A percentile compares a stretch with the other conserved stretches of the same genome.
These are phyloP conservation scores for Oscheius sp. DNA, from an alignment of 2,888 invertebrate genomes.

Conservation along the genomic window DNA sequence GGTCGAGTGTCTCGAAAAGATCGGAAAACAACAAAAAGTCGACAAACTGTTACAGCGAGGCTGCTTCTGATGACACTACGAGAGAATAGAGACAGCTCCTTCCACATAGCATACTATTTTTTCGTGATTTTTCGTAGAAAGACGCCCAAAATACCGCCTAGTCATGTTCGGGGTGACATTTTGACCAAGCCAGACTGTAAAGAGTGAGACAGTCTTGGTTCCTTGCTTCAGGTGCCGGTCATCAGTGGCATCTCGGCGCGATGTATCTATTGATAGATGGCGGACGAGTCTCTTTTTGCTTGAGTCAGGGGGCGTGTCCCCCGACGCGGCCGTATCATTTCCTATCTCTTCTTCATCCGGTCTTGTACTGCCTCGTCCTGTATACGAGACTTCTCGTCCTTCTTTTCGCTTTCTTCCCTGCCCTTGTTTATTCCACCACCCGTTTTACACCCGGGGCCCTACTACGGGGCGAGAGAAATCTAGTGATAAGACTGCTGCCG, in stretches of 20 bases:
- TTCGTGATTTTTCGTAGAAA: neutral
- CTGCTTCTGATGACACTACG: neutral
- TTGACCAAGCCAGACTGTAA: no score
- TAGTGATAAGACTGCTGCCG: slow-evolving; percentile 16
- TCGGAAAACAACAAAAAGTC: neutral
- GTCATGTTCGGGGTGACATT: no score
- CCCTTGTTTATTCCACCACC: slow-evolving; percentile 1
- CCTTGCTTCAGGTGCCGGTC: no score
- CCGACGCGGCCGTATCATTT: slow-evolving; percentile 25
- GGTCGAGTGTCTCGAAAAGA: neutral
- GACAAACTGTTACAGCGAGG: no score
- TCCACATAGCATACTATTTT: neutral
- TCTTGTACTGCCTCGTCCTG: slow-evolving; percentile 9
- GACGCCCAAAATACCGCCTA: no score
- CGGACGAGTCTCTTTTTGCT: slow-evolving; percentile 31
- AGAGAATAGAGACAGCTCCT: neutral
- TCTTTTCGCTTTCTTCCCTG: slow-evolving; percentile 13
- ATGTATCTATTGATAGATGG: slow-evolving; percentile 31
- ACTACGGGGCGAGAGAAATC: slow-evolving; percentile 1
- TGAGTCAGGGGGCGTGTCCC: slow-evolving; percentile 29
- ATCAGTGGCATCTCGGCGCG: slow-evolving; percentile 12
- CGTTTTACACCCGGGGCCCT: neutral
- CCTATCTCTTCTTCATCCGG: slow-evolving; percentile 31
- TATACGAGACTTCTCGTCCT: no score
- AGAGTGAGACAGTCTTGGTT: no score